Evolutionary conservation across 2,888 invertebrate genomes (phyloP).

Genomic region (Anaspis maculata): DNA sequence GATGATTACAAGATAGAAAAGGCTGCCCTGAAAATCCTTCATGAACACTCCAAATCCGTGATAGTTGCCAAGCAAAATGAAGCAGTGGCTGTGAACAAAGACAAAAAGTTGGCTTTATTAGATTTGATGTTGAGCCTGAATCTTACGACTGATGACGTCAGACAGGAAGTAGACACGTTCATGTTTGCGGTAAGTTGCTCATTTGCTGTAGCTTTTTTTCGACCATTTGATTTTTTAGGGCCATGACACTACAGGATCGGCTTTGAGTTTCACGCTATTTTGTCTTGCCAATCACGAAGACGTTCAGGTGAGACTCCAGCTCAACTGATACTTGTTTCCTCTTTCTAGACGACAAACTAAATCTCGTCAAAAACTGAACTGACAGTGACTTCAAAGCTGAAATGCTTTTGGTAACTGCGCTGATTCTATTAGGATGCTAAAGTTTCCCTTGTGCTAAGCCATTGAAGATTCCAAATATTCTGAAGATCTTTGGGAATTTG

Average conservation of each 20-base stretch:
- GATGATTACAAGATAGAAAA: constrained; percentile 51
- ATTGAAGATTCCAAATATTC: no score
- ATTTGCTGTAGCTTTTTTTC: no score
- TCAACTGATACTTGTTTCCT: no score
- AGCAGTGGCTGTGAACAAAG: constrained; percentile 30
- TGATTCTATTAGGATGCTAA: no score
- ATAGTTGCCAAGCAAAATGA: constrained; percentile 30
- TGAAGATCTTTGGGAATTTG: no score
- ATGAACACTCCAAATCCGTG: constrained; percentile 49
- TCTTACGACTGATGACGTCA: constrained; percentile 53
- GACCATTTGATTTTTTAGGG: constrained; percentile 34
- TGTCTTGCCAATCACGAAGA: constrained; percentile 40
- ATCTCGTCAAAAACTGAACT: no score
- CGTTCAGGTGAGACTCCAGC: no score
- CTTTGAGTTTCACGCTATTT: constrained; percentile 43
- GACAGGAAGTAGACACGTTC: constrained; percentile 66
- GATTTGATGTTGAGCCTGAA: constrained; percentile 53
- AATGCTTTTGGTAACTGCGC: no score
- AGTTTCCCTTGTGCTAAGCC: no score
- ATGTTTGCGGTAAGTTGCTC: constrained; percentile 55
- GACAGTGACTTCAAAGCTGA: no score
- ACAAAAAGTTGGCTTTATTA: constrained; percentile 53
- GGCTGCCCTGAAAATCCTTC: constrained; percentile 43
- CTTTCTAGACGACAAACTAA: no score
- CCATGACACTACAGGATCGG: constrained; percentile 44